Percentiles rank a stretch among this genome's conserved stretches.
These are phyloP conservation scores for Nesidiocoris tenuis DNA, from an alignment of 2,888 invertebrate genomes.

Conservation along the genomic window DNA sequence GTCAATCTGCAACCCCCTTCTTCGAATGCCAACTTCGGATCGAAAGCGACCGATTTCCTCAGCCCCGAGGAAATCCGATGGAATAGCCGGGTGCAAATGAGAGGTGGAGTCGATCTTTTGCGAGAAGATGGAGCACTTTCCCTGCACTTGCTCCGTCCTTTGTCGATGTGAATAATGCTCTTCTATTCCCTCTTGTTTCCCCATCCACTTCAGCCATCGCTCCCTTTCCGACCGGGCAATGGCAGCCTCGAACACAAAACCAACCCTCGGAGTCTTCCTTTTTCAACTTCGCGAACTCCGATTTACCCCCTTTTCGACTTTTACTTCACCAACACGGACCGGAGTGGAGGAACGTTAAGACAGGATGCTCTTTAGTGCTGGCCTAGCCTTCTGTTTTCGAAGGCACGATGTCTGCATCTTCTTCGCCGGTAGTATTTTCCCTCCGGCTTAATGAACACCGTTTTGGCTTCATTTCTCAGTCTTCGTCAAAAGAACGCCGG, in stretches of 20 bases:
- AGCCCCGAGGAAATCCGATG: too few relatives aligned
- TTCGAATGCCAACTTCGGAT: too few relatives aligned
- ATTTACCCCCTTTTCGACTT: not conserved
- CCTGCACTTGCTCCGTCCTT: not conserved
- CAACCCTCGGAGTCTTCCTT: not conserved
- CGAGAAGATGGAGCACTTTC: not conserved
- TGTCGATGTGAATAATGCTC: not conserved
- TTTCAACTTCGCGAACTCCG: not conserved
- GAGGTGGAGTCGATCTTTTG: not conserved
- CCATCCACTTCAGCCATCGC: not conserved
- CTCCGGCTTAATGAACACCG: conserved; percentile 32
- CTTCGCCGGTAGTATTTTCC: conserved; percentile 12
- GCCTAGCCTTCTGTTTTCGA: not conserved
- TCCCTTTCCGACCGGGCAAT: not conserved
- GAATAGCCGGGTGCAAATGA: too few relatives aligned
- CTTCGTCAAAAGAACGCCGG: not conserved
- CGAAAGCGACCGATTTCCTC: too few relatives aligned
- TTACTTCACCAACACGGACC: not conserved
- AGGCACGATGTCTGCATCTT: not conserved
- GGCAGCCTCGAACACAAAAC: not conserved
- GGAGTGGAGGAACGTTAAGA: not conserved
- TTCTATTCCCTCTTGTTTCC: not conserved
- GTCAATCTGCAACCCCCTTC: too few relatives aligned
- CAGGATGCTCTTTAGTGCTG: not conserved
- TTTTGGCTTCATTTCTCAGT: conserved; percentile 29